A percentile compares a stretch with the other conserved stretches of the same genome.
These are phyloP conservation scores for Odontomyia ornata DNA, from an alignment of 2,888 invertebrate species.

Conservation along the genomic window DNA sequence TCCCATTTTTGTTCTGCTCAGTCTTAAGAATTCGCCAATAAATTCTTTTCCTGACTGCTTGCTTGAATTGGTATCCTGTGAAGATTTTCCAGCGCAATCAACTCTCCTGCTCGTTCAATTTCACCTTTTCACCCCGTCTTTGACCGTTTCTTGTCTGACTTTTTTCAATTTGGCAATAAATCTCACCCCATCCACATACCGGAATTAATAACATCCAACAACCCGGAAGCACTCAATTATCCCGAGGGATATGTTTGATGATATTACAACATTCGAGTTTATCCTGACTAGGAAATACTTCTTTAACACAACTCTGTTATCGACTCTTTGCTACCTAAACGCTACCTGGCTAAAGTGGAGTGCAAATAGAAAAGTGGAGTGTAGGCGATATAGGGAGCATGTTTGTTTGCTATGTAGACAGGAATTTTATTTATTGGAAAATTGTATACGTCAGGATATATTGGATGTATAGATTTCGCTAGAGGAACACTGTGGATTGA, in stretches of 20 bases:
- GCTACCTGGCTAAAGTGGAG: too few species aligned
- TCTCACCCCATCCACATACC: background rate
- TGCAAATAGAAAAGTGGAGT: too few species aligned
- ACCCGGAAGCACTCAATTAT: constrained; percentile 35
- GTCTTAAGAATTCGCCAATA: background rate
- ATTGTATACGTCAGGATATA: too few species aligned
- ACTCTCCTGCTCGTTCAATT: background rate
- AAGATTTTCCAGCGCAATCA: background rate
- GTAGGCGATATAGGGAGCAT: too few species aligned
- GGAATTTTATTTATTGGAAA: too few species aligned
- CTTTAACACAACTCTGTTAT: background rate
- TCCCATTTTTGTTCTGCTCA: background rate
- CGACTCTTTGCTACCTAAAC: too few species aligned
- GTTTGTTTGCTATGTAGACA: too few species aligned
- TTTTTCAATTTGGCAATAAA: background rate
- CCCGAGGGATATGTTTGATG: constrained; percentile 24
- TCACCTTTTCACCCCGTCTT: background rate
- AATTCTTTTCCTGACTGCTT: background rate
- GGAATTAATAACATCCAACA: constrained; percentile 11
- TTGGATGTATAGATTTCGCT: too few species aligned
- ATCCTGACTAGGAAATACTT: constrained; percentile 1
- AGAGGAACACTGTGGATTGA: too few species aligned
- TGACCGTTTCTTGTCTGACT: background rate
- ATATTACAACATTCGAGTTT: background rate
- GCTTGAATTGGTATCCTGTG: too few species aligned